phyloP scores from a whole-genome alignment of 2,797 vertebrate species.

The Neomorphus geoffroyi region DNA sequence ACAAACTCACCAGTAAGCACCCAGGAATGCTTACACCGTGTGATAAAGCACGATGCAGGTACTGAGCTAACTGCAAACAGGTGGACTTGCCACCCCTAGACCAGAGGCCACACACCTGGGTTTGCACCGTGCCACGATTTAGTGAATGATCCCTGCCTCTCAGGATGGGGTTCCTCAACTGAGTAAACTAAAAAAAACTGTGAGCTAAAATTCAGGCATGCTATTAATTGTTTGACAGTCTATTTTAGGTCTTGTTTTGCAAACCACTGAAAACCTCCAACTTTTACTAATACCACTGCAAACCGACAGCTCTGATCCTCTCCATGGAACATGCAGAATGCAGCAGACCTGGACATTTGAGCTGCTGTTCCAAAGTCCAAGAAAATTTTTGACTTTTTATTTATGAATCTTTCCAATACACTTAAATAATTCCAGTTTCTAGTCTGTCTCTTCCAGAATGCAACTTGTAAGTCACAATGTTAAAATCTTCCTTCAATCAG shows the following conservation, averaged over 20 bases:
- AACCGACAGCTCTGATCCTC: not conserved
- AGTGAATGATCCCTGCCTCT: not conserved
- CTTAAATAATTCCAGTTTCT: not conserved
- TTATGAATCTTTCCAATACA: not conserved
- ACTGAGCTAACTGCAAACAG: not conserved
- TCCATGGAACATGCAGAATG: not conserved
- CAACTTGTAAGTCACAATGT: not conserved
- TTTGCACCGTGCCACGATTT: not conserved
- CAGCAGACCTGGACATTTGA: not conserved
- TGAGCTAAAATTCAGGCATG: not conserved
- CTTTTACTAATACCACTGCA: not conserved
- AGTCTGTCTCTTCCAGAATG: not conserved
- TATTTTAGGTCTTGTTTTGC: not conserved
- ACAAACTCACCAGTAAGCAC: not conserved
- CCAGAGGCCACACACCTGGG: not conserved
- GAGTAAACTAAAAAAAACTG: not conserved
- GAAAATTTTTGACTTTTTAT: not conserved
- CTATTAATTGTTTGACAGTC: not conserved
- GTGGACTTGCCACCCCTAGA: not conserved
- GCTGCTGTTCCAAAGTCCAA: not conserved
- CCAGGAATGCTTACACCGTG: not conserved
- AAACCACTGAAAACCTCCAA: not conserved
- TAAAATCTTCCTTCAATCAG: not conserved
- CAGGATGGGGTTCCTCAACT: not conserved
- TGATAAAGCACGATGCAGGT: not conserved